These are phyloP conservation scores for Fistularia tabacaria DNA, from an alignment of 2,797 vertebrate genomes.

Conservation along the genomic window DNA sequence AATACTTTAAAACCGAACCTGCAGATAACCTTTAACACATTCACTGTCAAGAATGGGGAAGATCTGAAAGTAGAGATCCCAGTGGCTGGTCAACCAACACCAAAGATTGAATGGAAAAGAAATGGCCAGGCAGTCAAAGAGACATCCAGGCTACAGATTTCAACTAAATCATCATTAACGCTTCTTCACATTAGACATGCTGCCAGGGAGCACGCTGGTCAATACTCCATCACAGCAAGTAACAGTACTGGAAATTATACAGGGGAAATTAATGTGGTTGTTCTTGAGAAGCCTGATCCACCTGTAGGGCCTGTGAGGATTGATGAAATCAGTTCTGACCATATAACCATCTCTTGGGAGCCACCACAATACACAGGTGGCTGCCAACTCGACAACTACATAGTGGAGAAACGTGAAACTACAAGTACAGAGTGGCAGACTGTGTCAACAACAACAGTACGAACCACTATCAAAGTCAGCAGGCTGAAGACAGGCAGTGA, in stretches of 20 bases:
- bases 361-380: conserved; percentile 88
- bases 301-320: conserved; percentile 83
- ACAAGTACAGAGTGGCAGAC: conserved; percentile 84
- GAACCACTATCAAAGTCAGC: conserved; percentile 88
- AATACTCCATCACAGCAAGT: conserved; percentile 82
- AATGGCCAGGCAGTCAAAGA: conserved; percentile 84
- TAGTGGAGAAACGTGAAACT: conserved; percentile 90
- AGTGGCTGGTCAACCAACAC: conserved; percentile 80
- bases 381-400: conserved; percentile 91
- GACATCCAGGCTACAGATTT: conserved; percentile 86
- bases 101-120: conserved; percentile 84
- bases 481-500: conserved; percentile 88
- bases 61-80: conserved; percentile 89
- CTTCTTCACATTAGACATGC: conserved; percentile 86
- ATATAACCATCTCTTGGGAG: conserved; percentile 85
- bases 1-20: conserved; percentile 84
- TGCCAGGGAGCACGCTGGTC: conserved; percentile 85
- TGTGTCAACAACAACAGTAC: conserved; percentile 90
- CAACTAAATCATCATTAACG: conserved; percentile 77
- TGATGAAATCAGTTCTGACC: conserved; percentile 88
- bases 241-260: conserved; percentile 79
- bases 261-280: conserved; percentile 81
- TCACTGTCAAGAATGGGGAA: conserved; percentile 85
- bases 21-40: conserved; percentile 83
- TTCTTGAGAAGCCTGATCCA: conserved; percentile 89